Base-by-base conservation (phyloP, 1,140 invertebrate species). In the Portunus trituberculatus region DNA sequence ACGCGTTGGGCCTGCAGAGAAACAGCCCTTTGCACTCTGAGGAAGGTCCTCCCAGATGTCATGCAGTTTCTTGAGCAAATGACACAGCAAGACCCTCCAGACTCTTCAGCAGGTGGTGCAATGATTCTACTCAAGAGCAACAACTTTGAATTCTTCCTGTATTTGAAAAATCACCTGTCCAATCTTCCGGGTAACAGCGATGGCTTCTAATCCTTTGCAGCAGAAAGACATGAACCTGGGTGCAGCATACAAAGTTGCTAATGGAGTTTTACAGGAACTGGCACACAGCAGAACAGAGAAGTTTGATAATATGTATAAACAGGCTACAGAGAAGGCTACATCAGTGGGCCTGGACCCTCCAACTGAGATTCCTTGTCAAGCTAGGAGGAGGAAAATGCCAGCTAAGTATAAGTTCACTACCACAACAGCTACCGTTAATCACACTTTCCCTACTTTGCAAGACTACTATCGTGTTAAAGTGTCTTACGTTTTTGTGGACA, bases 1-100 rank as follows among this genome's bases (percentile, higher is more conserved):
- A 92, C 91, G 3, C 91, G 67, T 8, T 92, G 91, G 91, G 45
- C 39, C 52, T 92, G 91, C 67, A 92, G 91, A n/a, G 67, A 92
- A n/a, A n/a, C 4, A 7, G 8, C 91, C 16, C 45, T 67, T 8
- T 52, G 45, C 12, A 92, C 91, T 7, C 6, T 89, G 10, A 39
- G 28, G 91, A 67, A 92, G n/a, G 28, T 92, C 25, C 52, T 52
- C 67, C 32, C 45, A n/a, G 91, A 4, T 67, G 12, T 92, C 39
- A 10, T 52, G 52, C 52, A 92, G n/a, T 52, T 52, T 10, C 91
- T 67, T 4, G 14, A 52, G 6, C 8, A 52, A 10, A 7, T 90
- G 6, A 31, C 7, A 16, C 39, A 28, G n/a, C 4, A 39, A 4
- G 32, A 52, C 32, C 32, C 32, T 8, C 91, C 91, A 8, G n/a